Evolutionary conservation across 2,797 vertebrate species (phyloP).

Genomic region (Antrozous pallidus): DNA sequence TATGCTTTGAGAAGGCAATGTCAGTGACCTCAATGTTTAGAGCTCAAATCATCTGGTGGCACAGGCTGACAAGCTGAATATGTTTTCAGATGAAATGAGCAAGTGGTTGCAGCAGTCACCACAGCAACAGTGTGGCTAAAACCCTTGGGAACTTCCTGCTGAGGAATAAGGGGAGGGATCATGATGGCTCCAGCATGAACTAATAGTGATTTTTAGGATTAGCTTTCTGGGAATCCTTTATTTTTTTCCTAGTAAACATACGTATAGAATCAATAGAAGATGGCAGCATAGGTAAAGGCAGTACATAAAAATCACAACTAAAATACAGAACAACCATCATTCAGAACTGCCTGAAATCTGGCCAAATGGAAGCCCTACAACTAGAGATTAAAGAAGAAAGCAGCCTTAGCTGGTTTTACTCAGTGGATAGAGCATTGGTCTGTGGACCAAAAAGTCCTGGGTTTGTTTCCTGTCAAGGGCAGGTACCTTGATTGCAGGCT

Average conservation of each 20-base stretch:
- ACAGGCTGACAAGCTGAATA: slow-evolving; percentile 52
- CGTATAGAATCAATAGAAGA: not conserved
- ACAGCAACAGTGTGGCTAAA: slow-evolving; percentile 41
- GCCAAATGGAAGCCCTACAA: too few species aligned
- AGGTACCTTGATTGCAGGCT: too few species aligned
- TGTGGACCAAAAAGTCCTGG: too few species aligned
- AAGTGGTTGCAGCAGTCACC: slow-evolving; percentile 43
- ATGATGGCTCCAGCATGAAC: slow-evolving; percentile 29
- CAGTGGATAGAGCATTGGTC: too few species aligned
- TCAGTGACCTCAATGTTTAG: slow-evolving; percentile 52
- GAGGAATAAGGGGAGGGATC: slow-evolving; percentile 29
- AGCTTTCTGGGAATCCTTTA: slow-evolving; percentile 48
- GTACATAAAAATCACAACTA: too few species aligned
- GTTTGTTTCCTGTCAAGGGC: too few species aligned
- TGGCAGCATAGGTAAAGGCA: not conserved
- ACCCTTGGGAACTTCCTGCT: slow-evolving; percentile 45
- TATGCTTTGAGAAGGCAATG: slow-evolving; percentile 35
- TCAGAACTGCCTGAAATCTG: too few species aligned
- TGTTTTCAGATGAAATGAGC: slow-evolving; percentile 59
- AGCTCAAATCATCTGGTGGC: slow-evolving; percentile 51
- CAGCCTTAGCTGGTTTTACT: too few species aligned
- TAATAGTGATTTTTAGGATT: slow-evolving; percentile 56
- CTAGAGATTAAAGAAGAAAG: too few species aligned
- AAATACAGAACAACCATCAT: too few species aligned
- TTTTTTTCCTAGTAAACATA: slow-evolving; percentile 44